A percentile compares a stretch with the other conserved stretches of the same genome.
Evolutionary conservation across 2,888 invertebrate genomes (phyloP).

Genomic region (Notocelia uddmanniana): DNA sequence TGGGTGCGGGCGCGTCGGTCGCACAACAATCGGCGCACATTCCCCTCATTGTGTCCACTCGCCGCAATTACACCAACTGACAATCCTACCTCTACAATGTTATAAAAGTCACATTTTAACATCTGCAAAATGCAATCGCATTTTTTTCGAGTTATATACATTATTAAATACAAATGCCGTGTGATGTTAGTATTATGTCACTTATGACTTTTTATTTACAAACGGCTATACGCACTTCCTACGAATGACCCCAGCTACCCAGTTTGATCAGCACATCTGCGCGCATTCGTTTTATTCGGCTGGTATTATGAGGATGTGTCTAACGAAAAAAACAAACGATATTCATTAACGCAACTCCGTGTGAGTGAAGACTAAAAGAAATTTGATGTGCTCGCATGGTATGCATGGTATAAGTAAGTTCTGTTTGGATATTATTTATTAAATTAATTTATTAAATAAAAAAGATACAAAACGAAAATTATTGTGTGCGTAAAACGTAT

Average conservation of each 20-base stretch:
- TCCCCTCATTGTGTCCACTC: slow-evolving; percentile 84
- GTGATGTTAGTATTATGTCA: background rate
- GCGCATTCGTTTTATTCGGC: slow-evolving; percentile 61
- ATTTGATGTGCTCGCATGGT: background rate
- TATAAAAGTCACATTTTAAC: slow-evolving; percentile 9
- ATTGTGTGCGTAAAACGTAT: slow-evolving; percentile 21
- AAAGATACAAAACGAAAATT: slow-evolving; percentile 14
- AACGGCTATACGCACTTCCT: slow-evolving; percentile 72
- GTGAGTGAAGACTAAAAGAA: slow-evolving; percentile 14
- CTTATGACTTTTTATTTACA: slow-evolving; percentile 4
- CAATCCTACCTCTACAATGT: slow-evolving; percentile 52
- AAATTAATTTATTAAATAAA: background rate
- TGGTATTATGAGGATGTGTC: slow-evolving; percentile 62
- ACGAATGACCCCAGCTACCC: slow-evolving; percentile 68
- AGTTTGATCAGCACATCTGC: slow-evolving; percentile 70
- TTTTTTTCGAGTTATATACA: background rate
- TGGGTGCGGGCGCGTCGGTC: slow-evolving; percentile 83
- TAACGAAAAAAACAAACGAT: slow-evolving; percentile 58
- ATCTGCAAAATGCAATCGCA: background rate
- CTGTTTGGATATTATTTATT: background rate
- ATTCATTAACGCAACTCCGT: slow-evolving; percentile 56
- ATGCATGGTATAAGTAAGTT: background rate
- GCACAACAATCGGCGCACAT: slow-evolving; percentile 83
- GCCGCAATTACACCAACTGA: slow-evolving; percentile 71
- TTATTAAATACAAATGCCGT: background rate